These are phyloP conservation scores for Brassicogethes aeneus DNA, from an alignment of 2,888 invertebrate genomes.

Conservation along the genomic window DNA sequence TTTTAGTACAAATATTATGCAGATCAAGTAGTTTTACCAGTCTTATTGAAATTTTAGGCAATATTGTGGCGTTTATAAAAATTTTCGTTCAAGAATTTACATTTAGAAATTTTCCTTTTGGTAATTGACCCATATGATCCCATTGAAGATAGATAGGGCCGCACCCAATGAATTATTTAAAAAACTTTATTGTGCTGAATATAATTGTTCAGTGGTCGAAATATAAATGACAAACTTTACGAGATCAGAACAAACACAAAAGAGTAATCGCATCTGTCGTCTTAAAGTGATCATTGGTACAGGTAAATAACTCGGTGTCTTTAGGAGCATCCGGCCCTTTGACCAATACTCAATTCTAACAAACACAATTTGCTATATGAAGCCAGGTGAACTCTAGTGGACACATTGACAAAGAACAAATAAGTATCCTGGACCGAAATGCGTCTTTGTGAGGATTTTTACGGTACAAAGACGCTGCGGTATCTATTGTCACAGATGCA, in stretches of 20 bases:
- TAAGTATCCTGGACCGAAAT: slow-evolving; percentile 19
- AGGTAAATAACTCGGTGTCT: slow-evolving; percentile 27
- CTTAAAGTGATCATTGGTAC: slow-evolving; percentile 21
- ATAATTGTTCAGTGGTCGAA: slow-evolving; percentile 1
- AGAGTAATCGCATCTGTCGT: slow-evolving; percentile 29
- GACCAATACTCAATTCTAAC: slow-evolving; percentile 24
- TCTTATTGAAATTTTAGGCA: too few species aligned
- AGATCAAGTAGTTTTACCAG: too few species aligned
- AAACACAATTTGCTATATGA: slow-evolving; percentile 29
- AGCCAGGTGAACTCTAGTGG: slow-evolving; percentile 30
- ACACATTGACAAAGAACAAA: slow-evolving; percentile 27
- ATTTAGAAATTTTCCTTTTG: too few species aligned
- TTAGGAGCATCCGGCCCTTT: slow-evolving; percentile 26
- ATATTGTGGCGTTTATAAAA: too few species aligned
- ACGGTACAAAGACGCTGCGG: slow-evolving; percentile 24
- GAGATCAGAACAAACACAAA: slow-evolving; percentile 14
- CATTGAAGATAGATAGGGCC: too few species aligned
- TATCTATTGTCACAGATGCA: slow-evolving; percentile 22
- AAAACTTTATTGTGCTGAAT: neutral
- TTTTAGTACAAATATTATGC: too few species aligned
- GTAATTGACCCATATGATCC: too few species aligned
- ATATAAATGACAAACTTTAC: neutral
- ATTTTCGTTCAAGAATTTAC: too few species aligned
- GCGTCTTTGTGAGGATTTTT: slow-evolving; percentile 26
- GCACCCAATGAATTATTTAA: neutral